phyloP scores from a whole-genome alignment of 2,797 vertebrate genomes.

The Babyrousa celebensis region DNA sequence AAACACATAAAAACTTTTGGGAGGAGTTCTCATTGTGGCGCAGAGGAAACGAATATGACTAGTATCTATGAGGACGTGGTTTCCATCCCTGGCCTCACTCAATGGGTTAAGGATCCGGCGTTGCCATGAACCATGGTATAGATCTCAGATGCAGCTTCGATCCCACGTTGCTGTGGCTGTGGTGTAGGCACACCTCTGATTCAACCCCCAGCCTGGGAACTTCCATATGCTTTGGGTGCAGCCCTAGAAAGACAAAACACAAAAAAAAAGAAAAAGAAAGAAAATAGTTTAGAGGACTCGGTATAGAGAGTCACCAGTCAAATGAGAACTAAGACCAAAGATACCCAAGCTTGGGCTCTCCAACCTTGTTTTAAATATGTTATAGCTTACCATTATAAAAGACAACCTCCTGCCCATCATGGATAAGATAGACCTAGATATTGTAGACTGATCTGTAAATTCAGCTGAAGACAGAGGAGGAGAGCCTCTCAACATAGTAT shows the following conservation, averaged over 20 bases:
- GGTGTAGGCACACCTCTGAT: too few relatives aligned
- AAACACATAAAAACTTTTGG: background rate
- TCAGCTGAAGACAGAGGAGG: background rate
- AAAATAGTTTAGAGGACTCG: background rate
- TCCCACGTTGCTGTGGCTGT: too few relatives aligned
- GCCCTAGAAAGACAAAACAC: too few relatives aligned
- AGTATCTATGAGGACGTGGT: too few relatives aligned
- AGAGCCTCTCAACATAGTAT: background rate
- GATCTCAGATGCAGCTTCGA: too few relatives aligned
- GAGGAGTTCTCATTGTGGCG: too few relatives aligned
- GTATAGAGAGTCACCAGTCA: background rate
- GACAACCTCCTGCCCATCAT: background rate
- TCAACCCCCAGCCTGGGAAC: too few relatives aligned
- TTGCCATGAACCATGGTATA: too few relatives aligned
- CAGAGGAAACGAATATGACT: too few relatives aligned
- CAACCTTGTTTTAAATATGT: background rate
- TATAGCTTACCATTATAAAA: constrained; percentile 20
- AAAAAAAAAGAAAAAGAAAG: background rate
- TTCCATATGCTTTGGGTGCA: too few relatives aligned
- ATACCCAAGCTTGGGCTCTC: background rate
- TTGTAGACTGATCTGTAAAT: background rate
- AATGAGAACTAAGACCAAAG: constrained; percentile 34
- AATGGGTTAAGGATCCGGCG: too few relatives aligned
- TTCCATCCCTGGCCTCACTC: too few relatives aligned
- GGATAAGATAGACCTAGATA: background rate